These are phyloP conservation scores for Ennomos quercinarius DNA, from an alignment of 2,888 invertebrate species.

Conservation along the genomic window DNA sequence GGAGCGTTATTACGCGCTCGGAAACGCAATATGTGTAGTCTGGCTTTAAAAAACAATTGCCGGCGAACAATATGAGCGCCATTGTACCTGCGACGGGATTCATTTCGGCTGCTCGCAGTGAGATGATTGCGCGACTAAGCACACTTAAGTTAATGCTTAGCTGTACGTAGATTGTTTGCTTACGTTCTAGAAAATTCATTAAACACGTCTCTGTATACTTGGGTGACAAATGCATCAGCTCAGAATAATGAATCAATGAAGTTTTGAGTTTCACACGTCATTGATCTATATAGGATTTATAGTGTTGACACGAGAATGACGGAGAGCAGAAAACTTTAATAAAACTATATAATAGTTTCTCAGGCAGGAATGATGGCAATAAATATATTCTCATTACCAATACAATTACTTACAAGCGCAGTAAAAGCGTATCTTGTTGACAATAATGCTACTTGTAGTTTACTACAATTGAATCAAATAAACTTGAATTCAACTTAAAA, in stretches of 20 bases:
- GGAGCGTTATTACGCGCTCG: slow-evolving; percentile 36
- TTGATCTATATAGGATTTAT: background rate
- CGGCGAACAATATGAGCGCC: slow-evolving; percentile 38
- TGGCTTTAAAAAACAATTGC: slow-evolving; percentile 48
- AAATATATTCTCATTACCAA: too few relatives aligned
- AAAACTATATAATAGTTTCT: too few relatives aligned
- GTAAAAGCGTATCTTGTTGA: too few relatives aligned
- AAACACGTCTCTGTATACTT: background rate
- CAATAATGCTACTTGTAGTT: too few relatives aligned
- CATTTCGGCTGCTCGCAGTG: slow-evolving; percentile 33
- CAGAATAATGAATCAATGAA: background rate
- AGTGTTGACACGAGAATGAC: background rate
- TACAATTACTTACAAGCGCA: too few relatives aligned
- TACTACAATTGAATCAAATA: slow-evolving; percentile 4
- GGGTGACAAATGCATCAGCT: background rate
- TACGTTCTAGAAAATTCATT: slow-evolving; percentile 3
- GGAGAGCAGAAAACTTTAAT: too few relatives aligned
- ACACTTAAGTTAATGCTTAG: slow-evolving; percentile 17
- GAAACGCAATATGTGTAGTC: slow-evolving; percentile 42
- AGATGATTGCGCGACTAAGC: slow-evolving; percentile 26
- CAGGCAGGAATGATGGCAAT: too few relatives aligned
- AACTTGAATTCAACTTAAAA: slow-evolving; percentile 39
- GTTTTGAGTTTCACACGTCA: background rate
- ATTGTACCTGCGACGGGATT: slow-evolving; percentile 42
- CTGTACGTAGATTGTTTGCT: slow-evolving; percentile 10